Evolutionary conservation across 1,140 invertebrate species (phyloP).

Genomic region (Ceratina australensis): DNA sequence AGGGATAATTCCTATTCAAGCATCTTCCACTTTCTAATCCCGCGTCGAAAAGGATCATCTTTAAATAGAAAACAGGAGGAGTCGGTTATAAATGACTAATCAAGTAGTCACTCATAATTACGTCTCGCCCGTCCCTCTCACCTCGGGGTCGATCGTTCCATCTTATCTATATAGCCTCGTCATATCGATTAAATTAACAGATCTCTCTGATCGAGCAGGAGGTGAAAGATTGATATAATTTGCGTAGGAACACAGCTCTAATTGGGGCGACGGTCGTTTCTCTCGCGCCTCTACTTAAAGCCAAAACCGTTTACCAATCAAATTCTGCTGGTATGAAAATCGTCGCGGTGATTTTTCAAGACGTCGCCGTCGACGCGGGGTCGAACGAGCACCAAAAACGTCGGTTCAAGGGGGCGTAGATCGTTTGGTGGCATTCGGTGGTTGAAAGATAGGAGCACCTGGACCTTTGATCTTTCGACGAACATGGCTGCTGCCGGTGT

Average conservation of each 20-base stretch:
- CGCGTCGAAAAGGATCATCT: not conserved
- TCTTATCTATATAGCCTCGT: no score
- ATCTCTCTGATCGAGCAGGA: not conserved
- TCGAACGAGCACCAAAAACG: not conserved
- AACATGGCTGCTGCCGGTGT: constrained; percentile 71
- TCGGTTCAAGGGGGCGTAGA: constrained; percentile 1
- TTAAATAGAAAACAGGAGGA: constrained; percentile 31
- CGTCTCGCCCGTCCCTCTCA: not conserved
- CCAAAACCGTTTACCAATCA: no score
- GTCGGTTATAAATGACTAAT: constrained; percentile 42
- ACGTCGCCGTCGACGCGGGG: no score
- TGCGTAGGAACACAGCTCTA: no score
- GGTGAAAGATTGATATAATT: no score
- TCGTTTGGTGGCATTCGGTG: not conserved
- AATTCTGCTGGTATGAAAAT: no score
- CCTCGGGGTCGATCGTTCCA: no score
- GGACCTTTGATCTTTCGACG: constrained; percentile 60
- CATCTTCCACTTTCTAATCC: constrained; percentile 20
- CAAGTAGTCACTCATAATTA: constrained; percentile 40
- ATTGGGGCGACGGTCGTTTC: no score
- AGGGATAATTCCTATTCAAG: not conserved
- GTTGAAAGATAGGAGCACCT: constrained; percentile 1
- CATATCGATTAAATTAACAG: no score
- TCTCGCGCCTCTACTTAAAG: no score
- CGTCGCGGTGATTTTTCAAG: no score